A percentile compares a stretch with the other conserved stretches of the same genome.
Conservation (phyloP, 2,888 invertebrate genomes). For the Bugulina stolonifera region DNA sequence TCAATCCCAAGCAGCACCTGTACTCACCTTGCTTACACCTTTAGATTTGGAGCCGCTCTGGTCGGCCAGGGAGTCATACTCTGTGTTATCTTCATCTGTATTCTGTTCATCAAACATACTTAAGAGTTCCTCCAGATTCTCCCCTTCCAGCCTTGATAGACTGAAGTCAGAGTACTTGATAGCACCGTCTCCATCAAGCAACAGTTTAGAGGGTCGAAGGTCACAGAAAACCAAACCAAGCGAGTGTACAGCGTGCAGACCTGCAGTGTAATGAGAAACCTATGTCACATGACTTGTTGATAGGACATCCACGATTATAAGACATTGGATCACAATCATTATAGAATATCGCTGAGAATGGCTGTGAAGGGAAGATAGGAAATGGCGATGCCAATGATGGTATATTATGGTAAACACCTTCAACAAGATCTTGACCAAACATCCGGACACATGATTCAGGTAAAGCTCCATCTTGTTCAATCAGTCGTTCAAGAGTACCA, state of each 20-base stretch:
- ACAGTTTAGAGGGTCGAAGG: conserved; percentile 50
- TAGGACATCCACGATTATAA: too few species aligned
- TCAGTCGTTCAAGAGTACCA: conserved; percentile 47
- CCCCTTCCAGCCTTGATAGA: conserved; percentile 50
- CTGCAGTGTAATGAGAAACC: too few species aligned
- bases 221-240: conserved; percentile 51
- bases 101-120: conserved; percentile 41
- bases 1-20: not conserved
- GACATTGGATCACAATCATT: too few species aligned
- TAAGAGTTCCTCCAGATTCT: conserved; percentile 49
- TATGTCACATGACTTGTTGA: too few species aligned
- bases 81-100: conserved; percentile 25
- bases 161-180: conserved; percentile 53
- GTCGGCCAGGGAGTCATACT: conserved; percentile 12
- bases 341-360: too few species aligned
- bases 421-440: conserved; percentile 28
- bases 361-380: too few species aligned
- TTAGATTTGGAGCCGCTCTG: conserved; percentile 12
- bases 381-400: too few species aligned
- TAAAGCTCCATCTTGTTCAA: conserved; percentile 47
- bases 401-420: not conserved
- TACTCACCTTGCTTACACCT: not conserved
- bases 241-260: conserved; percentile 52
- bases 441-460: conserved; percentile 49
- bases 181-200: conserved; percentile 50